Evolutionary conservation across 2,888 invertebrate genomes (phyloP), one percentile per base, ranked within the genome.

Genomic region (Lasioglossum leucozonium): DNA sequence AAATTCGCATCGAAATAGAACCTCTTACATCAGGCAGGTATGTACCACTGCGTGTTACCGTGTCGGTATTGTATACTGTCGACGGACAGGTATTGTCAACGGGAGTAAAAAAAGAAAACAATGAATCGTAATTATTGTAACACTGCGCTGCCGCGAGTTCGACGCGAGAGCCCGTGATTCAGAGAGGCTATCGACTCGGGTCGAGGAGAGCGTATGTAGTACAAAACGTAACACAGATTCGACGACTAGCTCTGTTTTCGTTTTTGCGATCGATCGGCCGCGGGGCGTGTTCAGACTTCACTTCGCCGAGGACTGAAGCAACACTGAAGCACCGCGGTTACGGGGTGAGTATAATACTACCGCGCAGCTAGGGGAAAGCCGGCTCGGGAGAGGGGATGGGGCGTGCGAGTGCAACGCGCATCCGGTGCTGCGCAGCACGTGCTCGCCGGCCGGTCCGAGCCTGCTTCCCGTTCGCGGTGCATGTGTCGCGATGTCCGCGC

Each of bases 361-460:
- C 72, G 34, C 65, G 67, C 22, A 67, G 67, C 47, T 51, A 26
- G 26, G 71, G 37, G 34, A 79, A 82, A 85, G 77, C 44, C 67
- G 40, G 69, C 10, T 65, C 58, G 11, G 58, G 65, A 58, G 84
- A 72, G 65, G 71, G 74, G 75, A 76, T 81, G 69, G 62, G 55
- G 42, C 78, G 76, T 62, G 26, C 69, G 13, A 16, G 34, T 30
- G 22, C 47, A 42, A 4, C 78, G 92, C 94, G 92, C 92, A 92
- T 58, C 78, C 73, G 72, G 79, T 47, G 79, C 69, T 84, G 92
- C 93, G 93, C 93, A 93, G 89, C 94, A 94, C 94, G 94, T 94
- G 94, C 91, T 91, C 11, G 4, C 22, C 79, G 37, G 67, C 13
- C 51, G 51, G 18, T 42, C 6, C 34, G 4, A 42, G 42, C 22